Conservation (phyloP, 2,113 vertebrate genomes). For the Deroptyus accipitrinus region DNA sequence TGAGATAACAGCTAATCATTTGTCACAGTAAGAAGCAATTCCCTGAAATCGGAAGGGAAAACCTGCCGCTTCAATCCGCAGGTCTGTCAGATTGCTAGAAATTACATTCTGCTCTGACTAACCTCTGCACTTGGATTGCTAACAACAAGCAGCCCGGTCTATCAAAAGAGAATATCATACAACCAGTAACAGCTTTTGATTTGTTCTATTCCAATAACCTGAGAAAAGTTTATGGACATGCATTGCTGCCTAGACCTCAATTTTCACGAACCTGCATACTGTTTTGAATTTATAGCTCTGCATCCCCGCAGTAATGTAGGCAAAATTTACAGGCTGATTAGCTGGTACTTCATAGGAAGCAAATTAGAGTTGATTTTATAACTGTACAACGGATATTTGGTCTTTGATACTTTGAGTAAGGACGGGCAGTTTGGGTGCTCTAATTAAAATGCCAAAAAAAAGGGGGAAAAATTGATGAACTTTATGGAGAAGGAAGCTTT, state of each 20-base stretch:
- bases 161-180: slow-evolving; percentile 86
- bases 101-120: slow-evolving; percentile 91
- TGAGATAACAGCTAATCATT: slow-evolving; percentile 98
- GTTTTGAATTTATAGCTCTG: slow-evolving; percentile 76
- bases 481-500: slow-evolving; percentile 67
- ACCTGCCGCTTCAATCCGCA: slow-evolving; percentile 89
- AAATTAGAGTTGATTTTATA: slow-evolving; percentile 81
- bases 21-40: slow-evolving; percentile 97
- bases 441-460: slow-evolving; percentile 73
- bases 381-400: slow-evolving; percentile 56
- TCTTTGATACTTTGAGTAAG: slow-evolving; percentile 70
- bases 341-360: slow-evolving; percentile 73
- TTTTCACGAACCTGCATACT: slow-evolving; percentile 77
- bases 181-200: slow-evolving; percentile 83
- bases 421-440: slow-evolving; percentile 34
- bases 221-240: slow-evolving; percentile 82
- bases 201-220: slow-evolving; percentile 84
- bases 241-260: slow-evolving; percentile 80
- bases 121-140: slow-evolving; percentile 84
- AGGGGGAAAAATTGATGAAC: slow-evolving; percentile 58
- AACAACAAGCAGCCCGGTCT: slow-evolving; percentile 84
- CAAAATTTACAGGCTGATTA: slow-evolving; percentile 81
- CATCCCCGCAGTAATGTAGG: slow-evolving; percentile 68
- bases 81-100: slow-evolving; percentile 93
- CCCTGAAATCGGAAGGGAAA: slow-evolving; percentile 92